Evolutionary conservation across 2,113 vertebrate genomes (phyloP).

Genomic region (Mirza zaza): DNA sequence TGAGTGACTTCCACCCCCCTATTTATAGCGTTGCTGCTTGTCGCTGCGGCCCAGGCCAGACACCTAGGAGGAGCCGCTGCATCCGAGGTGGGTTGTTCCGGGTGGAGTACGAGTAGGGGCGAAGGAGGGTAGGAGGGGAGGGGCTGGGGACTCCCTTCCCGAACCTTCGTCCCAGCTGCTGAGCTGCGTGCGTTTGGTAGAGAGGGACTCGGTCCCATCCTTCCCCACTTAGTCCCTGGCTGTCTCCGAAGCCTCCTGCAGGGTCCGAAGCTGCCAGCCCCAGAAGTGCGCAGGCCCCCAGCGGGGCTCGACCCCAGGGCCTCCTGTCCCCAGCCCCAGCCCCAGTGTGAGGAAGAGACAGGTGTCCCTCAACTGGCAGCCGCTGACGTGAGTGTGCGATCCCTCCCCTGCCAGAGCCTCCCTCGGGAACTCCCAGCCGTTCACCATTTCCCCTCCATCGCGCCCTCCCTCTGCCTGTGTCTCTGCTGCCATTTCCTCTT

Average conservation of each 20-base stretch:
- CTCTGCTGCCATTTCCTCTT: not conserved
- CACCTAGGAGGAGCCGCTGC: conserved; percentile 50
- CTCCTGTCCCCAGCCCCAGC: not conserved
- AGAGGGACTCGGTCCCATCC: not conserved
- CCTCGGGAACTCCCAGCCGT: not conserved
- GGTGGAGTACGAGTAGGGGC: not conserved
- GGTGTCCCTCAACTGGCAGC: conserved; percentile 80
- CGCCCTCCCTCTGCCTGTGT: not conserved
- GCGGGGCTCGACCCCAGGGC: not conserved
- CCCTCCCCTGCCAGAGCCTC: not conserved
- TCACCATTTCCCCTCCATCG: not conserved
- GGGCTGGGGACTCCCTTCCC: not conserved
- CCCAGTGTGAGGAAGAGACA: conserved; percentile 54
- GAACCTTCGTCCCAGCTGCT: not conserved
- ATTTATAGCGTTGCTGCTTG: conserved; percentile 59
- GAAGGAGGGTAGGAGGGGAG: not conserved
- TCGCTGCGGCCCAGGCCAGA: conserved; percentile 66
- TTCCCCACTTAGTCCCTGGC: conserved; percentile 49
- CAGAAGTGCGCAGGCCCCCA: conserved; percentile 40
- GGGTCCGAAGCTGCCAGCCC: conserved; percentile 47
- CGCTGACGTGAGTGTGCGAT: conserved; percentile 79
- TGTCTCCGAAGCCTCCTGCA: conserved; percentile 74
- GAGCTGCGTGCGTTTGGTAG: not conserved
- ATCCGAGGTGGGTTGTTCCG: conserved; percentile 69
- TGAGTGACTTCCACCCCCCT: conserved; percentile 7